Percentiles rank a stretch among this genome's conserved stretches.
phyloP scores from a whole-genome alignment of 2,888 invertebrate species.

The Tipula helvola region DNA sequence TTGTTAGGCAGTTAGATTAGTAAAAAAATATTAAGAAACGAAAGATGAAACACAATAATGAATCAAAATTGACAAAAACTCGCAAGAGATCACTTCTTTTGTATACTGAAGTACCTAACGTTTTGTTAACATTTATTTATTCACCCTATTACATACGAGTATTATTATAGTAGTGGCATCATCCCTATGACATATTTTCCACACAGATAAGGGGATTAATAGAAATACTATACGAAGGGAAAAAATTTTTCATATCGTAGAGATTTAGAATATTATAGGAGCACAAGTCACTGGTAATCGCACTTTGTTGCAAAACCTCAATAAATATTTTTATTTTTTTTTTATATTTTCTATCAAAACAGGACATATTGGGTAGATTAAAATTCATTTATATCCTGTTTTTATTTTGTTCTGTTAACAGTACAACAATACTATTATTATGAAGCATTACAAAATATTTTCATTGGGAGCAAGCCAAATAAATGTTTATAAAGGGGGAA shows the following conservation, averaged over 20 bases:
- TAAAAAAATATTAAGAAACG: not conserved
- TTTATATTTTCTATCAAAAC: not conserved
- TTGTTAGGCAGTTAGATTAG: no score
- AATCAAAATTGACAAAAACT: not conserved
- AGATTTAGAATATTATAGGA: not conserved
- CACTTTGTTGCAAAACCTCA: not conserved
- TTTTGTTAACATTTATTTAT: not conserved
- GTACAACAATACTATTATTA: not conserved
- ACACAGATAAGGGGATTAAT: not conserved
- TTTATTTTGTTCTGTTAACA: not conserved
- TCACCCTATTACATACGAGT: not conserved
- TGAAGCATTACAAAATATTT: not conserved
- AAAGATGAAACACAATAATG: not conserved
- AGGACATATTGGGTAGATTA: slow-evolving; percentile 4
- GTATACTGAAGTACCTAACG: not conserved
- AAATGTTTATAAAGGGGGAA: not conserved
- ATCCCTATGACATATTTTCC: not conserved
- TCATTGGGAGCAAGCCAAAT: not conserved
- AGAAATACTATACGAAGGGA: not conserved
- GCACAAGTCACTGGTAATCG: not conserved
- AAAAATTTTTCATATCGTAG: not conserved
- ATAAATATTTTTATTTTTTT: not conserved
- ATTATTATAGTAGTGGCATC: not conserved
- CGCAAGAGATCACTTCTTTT: not conserved
- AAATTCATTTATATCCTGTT: not conserved